Evolutionary conservation across 1,140 invertebrate genomes (phyloP).

Genomic region (Elymnias hypermnestra): DNA sequence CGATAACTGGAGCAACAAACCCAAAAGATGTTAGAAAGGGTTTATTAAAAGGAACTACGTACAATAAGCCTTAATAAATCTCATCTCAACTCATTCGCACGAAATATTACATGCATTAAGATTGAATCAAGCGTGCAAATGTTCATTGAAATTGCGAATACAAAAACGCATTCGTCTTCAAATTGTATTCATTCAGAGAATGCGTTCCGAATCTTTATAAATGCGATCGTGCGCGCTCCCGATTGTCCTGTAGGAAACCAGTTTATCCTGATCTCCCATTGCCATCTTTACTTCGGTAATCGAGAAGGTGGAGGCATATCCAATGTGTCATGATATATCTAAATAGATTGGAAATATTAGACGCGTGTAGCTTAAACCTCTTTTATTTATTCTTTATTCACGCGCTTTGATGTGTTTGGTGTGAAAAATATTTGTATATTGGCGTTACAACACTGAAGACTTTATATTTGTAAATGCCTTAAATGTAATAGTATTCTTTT

Average conservation of each 20-base stretch:
- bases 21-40: too few relatives aligned
- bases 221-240: constrained; percentile 45
- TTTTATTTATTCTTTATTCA: constrained; percentile 59
- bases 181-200: constrained; percentile 70
- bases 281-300: constrained; percentile 11
- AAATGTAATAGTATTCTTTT: too few relatives aligned
- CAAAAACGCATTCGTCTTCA: constrained; percentile 60
- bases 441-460: constrained; percentile 22
- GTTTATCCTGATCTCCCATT: constrained; percentile 22
- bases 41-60: too few relatives aligned
- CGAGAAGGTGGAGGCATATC: constrained; percentile 21
- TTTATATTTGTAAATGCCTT: too few relatives aligned
- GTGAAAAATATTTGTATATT: constrained; percentile 21
- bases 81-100: background rate
- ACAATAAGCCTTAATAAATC: constrained; percentile 2
- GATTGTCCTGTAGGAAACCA: constrained; percentile 38
- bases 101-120: constrained; percentile 52
- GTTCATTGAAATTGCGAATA: constrained; percentile 60
- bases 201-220: constrained; percentile 68
- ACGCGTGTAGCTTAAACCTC: constrained; percentile 36
- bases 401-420: constrained; percentile 39
- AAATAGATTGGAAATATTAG: constrained; percentile 39
- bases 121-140: constrained; percentile 38
- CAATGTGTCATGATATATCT: constrained; percentile 31
- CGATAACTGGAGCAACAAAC: too few relatives aligned